Base-by-base conservation (phyloP, 2,888 invertebrate species). In the Luperina testacea region DNA sequence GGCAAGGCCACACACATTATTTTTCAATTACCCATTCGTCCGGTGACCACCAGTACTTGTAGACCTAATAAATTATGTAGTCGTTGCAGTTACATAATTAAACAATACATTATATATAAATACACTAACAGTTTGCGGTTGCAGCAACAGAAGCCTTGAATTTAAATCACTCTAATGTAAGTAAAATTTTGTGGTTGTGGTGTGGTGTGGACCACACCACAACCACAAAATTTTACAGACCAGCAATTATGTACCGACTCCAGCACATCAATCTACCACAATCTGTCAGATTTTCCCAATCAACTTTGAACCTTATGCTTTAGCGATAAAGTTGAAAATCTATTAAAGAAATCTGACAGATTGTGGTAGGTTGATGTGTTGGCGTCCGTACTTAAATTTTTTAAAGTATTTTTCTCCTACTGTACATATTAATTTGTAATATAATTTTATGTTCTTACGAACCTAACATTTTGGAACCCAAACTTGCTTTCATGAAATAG, bases 111-210 rank as follows among this genome's bases (percentile, higher is more conserved):
- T 38, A 78, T 32, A 59, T 38, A 59, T 24, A 57, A 24, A 70
- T 24, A 67, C 51, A 38, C 45, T 78, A 68, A 81, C 38, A 20
- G 15, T 81, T 81, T 81, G 63, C 24, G 57, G 81, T 38, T 42
- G 57, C 42, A 75, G 48, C 15, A 32, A 15, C 48, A 59, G 38
- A 59, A 27, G 42, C 42, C 59, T 65, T 65, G 59, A 65, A 79
- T 79, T 59, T 67, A 67, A 32, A 81, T 72, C 53, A 53, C 32
- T 53, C 15, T 72, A 53, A 61, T 53, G 38, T 4, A 15, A n/a
- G n/a, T n/a, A n/a, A n/a, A n/a, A n/a, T n/a, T n/a, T n/a, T n/a
- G n/a, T n/a, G n/a, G n/a, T n/a, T n/a, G n/a, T n/a, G n/a, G n/a
- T n/a, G n/a, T n/a, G n/a, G n/a, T n/a, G n/a, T n/a, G n/a, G 3